Conservation (phyloP, 2,888 invertebrate genomes). For the Atrina japonica region DNA sequence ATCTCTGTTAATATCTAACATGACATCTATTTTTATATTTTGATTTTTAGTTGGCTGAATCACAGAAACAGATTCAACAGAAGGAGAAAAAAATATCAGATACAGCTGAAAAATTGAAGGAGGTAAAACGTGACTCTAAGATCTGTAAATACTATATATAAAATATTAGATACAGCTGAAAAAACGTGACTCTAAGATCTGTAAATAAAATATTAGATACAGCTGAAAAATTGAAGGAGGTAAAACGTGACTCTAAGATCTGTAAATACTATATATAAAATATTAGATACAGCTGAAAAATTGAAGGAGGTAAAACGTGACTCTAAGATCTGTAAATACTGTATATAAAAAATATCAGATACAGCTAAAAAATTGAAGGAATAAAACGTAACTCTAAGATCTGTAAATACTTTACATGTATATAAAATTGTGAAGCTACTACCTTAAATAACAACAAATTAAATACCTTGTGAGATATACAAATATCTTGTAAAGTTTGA, state of each 20-base stretch:
- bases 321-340: slow-evolving; percentile 22
- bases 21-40: slow-evolving; percentile 4
- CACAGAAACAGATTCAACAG: slow-evolving; percentile 54
- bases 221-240: slow-evolving; percentile 50
- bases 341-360: slow-evolving; percentile 40
- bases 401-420: too few relatives aligned
- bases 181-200: neutral
- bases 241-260: slow-evolving; percentile 20
- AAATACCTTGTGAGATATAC: too few relatives aligned
- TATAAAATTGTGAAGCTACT: neutral
- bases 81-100: slow-evolving; percentile 51
- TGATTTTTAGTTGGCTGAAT: slow-evolving; percentile 52
- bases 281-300: too few relatives aligned
- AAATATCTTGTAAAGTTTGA: too few relatives aligned
- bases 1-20: too few relatives aligned
- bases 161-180: too few relatives aligned
- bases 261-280: too few relatives aligned
- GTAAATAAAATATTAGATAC: slow-evolving; percentile 42
- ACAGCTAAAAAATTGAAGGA: slow-evolving; percentile 48
- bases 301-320: slow-evolving; percentile 52
- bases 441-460: too few relatives aligned
- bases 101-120: slow-evolving; percentile 46
- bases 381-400: slow-evolving; percentile 30
- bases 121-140: slow-evolving; percentile 36
- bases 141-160: too few relatives aligned